Conservation (phyloP, 2,113 vertebrate species). For the Chloroceryle aenea region DNA sequence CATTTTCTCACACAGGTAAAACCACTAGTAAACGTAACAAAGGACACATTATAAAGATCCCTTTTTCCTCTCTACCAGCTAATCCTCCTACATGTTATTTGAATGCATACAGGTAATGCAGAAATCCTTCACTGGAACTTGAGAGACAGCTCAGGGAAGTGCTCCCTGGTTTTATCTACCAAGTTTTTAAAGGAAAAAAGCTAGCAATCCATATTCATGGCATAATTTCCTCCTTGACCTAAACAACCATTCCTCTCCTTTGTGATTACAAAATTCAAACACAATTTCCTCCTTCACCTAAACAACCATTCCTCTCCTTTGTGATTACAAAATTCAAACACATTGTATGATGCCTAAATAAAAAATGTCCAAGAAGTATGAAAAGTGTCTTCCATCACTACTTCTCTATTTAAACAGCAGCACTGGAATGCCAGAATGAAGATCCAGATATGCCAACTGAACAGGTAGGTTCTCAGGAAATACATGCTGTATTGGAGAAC, state of each 20-base stretch:
- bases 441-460: background rate
- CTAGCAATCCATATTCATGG: background rate
- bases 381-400: background rate
- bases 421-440: background rate
- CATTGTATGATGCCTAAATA: background rate
- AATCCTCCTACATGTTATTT: background rate
- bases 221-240: background rate
- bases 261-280: background rate
- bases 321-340: background rate
- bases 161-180: background rate
- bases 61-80: background rate
- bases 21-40: background rate
- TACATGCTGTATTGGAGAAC: background rate
- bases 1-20: background rate
- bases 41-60: background rate
- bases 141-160: background rate
- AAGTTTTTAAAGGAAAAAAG: background rate
- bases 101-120: background rate
- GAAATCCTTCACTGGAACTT: background rate
- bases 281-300: background rate
- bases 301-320: background rate
- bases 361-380: background rate
- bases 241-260: background rate
- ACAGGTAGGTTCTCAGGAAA: background rate
- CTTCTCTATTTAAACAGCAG: background rate